Evolutionary conservation across 2,113 vertebrate species (phyloP), one percentile per base, ranked within the genome.

Genomic region (Peucedramus taeniatus): DNA sequence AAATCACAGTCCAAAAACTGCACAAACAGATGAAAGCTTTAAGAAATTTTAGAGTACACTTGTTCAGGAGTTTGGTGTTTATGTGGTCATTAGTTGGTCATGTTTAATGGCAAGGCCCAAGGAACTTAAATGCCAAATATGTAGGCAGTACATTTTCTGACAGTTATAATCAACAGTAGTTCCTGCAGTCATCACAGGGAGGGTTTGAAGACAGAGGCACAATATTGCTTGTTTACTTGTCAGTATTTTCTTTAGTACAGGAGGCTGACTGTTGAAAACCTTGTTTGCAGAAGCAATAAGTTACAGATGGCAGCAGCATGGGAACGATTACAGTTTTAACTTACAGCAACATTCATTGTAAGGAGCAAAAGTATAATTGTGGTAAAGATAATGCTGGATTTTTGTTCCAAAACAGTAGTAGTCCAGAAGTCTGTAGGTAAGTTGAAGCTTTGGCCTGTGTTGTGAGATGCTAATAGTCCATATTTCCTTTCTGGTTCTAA

Each of bases 401-500:
- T 96, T 90, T 68, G n/a, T 63, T 92, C 83, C 44, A 30, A 78
- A 94, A 63, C 77, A 74, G 75, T 83, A 78, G 56, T 70, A 92
- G 51, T 69, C 54, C 59, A 92, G 60, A 83, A 90, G 40, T 86
- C 71, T 90, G 50, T 31, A n/a, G 64, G 61, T 95, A 60, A 3
- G 3, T 22, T 86, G 68, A 60, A 72, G 42, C 66, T 82, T 77
- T 93, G 82, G 56, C 85, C 44, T 6, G 1, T 86, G 64, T 78
- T 86, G 68, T 54, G 47, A 83, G 71, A 78, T 68, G 60, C 69
- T 90, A 60, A 83, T 94, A 89, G 90, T 89, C 70, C 21, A 0
- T 89, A 47, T 90, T 95, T 94, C 92, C 83, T 84, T 92, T 71
- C 79, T 89, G 79, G 17, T 61, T 90, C 90, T 90, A 86, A 92